phyloP scores from a whole-genome alignment of 2,113 vertebrate species.

The Pseudorectes ferrugineus region DNA sequence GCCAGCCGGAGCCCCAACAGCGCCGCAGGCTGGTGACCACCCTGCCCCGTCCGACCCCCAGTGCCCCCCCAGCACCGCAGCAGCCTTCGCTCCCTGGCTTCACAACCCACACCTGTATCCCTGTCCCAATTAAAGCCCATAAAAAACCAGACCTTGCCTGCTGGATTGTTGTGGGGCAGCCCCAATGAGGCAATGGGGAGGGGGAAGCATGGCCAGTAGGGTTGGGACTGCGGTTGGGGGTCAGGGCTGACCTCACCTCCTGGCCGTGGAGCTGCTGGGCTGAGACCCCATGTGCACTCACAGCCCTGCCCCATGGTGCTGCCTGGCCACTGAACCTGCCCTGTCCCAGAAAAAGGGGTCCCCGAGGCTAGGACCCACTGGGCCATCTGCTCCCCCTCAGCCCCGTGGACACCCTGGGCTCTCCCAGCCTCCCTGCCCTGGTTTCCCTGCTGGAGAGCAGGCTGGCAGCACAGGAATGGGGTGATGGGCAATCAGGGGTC shows the following conservation, averaged over 20 bases:
- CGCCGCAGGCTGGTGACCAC: rapidly evolving
- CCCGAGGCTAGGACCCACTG: not conserved
- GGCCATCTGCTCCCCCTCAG: not conserved
- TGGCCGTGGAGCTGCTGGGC: rapidly evolving
- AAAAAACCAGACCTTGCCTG: not conserved
- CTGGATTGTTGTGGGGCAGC: not conserved
- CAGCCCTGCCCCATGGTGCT: not conserved
- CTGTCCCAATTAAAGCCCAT: not conserved
- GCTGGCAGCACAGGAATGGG: not conserved
- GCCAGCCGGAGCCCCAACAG: rapidly evolving
- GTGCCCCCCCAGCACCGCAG: not conserved
- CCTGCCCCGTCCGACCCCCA: not conserved
- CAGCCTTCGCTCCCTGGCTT: not conserved
- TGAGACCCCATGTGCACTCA: rapidly evolving
- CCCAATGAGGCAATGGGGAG: rapidly evolving
- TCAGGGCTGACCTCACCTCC: not conserved
- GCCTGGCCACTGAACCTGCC: not conserved
- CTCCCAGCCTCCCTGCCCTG: not conserved
- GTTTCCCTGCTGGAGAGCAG: not conserved
- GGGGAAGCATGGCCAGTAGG: no score
- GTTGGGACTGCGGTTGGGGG: not conserved
- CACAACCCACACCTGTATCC: not conserved
- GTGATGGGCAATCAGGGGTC: rapidly evolving
- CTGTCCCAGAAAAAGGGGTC: not conserved
- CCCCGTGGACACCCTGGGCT: not conserved